Conservation (phyloP, 2,888 invertebrate species). For the Sympetrum striolatum region DNA sequence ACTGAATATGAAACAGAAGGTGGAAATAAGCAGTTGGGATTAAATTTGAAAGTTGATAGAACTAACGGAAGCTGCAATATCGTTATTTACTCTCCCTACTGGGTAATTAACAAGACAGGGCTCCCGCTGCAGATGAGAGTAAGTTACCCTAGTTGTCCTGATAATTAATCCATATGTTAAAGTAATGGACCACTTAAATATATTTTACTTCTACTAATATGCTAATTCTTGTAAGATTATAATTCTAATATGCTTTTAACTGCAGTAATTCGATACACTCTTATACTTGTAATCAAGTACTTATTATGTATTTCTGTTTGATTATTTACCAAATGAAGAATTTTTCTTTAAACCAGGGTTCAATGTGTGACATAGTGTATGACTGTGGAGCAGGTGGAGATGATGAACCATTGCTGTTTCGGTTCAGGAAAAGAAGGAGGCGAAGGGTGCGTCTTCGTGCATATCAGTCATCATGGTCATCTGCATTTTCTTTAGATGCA, state of each 20-base stretch:
- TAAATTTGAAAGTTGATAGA: conserved; percentile 72
- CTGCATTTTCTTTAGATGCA: conserved; percentile 70
- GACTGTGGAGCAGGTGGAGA: conserved; percentile 60
- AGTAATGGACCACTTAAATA: too few species aligned
- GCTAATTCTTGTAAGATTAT: too few species aligned
- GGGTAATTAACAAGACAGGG: conserved; percentile 89
- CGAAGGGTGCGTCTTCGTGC: conserved; percentile 64
- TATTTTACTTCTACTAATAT: too few species aligned
- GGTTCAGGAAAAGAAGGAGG: conserved; percentile 65
- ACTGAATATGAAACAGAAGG: conserved; percentile 73
- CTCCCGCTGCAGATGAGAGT: conserved; percentile 82
- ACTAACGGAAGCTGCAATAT: conserved; percentile 68
- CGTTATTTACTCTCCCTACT: conserved; percentile 80
- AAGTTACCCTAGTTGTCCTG: conserved; percentile 50
- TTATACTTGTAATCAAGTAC: background rate
- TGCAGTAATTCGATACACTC: background rate
- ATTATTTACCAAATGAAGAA: too few species aligned
- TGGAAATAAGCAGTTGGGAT: conserved; percentile 69
- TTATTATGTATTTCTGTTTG: too few species aligned
- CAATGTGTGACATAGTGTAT: conserved; percentile 67
- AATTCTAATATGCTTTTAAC: too few species aligned
- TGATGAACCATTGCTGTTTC: conserved; percentile 75
- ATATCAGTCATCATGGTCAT: conserved; percentile 71
- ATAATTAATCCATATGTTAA: too few species aligned
- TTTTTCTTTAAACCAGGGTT: conserved; percentile 61